Evolutionary conservation across 2,113 vertebrate species (phyloP).

Genomic region (Gnathonemus longibarbis): DNA sequence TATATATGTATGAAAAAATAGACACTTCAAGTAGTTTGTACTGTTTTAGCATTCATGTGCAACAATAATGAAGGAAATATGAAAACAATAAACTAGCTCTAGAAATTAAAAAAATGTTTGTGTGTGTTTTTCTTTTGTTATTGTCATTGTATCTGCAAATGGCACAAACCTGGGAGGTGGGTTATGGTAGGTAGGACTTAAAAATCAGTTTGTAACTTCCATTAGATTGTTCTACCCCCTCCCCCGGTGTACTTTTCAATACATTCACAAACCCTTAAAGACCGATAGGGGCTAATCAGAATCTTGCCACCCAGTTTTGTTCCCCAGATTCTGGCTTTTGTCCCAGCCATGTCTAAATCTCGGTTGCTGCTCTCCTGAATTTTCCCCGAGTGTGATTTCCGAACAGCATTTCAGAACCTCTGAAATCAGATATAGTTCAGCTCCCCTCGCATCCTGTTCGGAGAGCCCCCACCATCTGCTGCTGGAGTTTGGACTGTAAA

Average conservation of each 20-base stretch:
- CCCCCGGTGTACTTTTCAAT: not conserved
- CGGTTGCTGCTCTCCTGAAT: not conserved
- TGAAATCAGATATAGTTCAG: not conserved
- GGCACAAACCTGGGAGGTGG: not conserved
- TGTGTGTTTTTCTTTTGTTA: constrained; percentile 29
- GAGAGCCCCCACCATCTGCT: not conserved
- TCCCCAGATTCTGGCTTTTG: not conserved
- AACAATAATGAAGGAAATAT: constrained; percentile 52
- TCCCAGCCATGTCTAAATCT: not conserved
- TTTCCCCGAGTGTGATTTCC: constrained; percentile 15
- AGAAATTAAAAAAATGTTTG: constrained; percentile 40
- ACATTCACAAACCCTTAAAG: not conserved
- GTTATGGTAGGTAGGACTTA: not conserved
- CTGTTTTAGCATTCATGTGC: constrained; percentile 65
- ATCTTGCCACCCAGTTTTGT: not conserved
- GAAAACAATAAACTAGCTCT: constrained; percentile 63
- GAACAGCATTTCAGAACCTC: constrained; percentile 1
- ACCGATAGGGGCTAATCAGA: not conserved
- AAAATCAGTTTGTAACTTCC: not conserved
- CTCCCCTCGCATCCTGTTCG: not conserved
- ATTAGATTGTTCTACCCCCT: not conserved
- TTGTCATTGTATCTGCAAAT: not conserved
- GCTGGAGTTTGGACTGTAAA: not conserved
- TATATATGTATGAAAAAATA: constrained; percentile 44
- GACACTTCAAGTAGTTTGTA: constrained; percentile 62